Conservation (phyloP, 1,140 invertebrate species). For the Apis laboriosa region DNA sequence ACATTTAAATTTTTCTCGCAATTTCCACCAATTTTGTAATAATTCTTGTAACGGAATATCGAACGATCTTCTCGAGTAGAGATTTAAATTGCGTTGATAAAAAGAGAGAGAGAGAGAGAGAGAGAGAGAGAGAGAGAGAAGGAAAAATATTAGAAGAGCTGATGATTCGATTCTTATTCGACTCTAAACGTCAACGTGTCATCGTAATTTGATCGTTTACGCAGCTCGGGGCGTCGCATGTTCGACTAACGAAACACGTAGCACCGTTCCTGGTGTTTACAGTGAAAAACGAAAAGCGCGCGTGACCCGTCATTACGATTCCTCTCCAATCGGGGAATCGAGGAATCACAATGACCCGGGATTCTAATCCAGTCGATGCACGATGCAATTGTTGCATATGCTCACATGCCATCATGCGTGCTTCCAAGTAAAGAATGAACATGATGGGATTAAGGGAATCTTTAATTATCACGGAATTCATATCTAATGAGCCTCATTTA, state of each 20-base stretch:
- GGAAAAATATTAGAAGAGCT: too few species aligned
- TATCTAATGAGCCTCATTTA: conserved; percentile 5
- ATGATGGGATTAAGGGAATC: conserved; percentile 44
- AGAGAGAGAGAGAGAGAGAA: too few species aligned
- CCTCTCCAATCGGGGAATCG: conserved; percentile 59
- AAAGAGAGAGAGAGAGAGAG: too few species aligned
- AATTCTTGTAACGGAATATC: too few species aligned
- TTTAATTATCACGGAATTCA: conserved; percentile 32
- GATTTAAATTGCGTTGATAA: too few species aligned
- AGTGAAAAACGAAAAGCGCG: conserved; percentile 57
- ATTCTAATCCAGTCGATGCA: conserved; percentile 64
- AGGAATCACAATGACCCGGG: conserved; percentile 64
- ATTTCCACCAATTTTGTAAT: too few species aligned
- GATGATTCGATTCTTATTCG: neutral
- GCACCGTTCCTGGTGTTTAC: conserved; percentile 49
- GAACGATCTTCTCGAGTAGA: too few species aligned
- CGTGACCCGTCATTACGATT: conserved; percentile 62
- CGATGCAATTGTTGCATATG: conserved; percentile 66
- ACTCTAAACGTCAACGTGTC: conserved; percentile 20
- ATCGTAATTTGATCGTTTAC: conserved; percentile 46
- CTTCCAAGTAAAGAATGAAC: conserved; percentile 53
- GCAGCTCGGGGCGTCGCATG: conserved; percentile 32
- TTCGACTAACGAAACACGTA: conserved; percentile 50
- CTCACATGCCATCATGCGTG: conserved; percentile 65
- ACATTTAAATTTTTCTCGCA: too few species aligned